Percentiles rank a stretch among this genome's conserved stretches.
Conservation (phyloP, 1,140 invertebrate genomes). For the Ephestia elutella region DNA sequence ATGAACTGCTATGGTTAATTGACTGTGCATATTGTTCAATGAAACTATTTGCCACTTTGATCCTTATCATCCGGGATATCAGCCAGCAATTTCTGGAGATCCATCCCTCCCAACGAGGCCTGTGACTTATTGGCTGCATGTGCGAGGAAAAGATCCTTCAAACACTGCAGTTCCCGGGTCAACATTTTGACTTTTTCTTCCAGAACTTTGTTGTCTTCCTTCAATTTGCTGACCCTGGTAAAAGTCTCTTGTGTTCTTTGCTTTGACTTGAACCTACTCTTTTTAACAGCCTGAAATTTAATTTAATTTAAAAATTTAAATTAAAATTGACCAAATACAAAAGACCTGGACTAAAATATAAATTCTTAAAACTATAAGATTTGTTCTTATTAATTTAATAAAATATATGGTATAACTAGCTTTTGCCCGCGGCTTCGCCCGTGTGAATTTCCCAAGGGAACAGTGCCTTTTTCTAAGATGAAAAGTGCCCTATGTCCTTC, state of each 20-base stretch:
- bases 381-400: too few relatives aligned
- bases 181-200: slow-evolving; percentile 9
- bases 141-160: slow-evolving; percentile 7
- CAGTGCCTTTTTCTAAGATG: too few relatives aligned
- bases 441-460: too few relatives aligned
- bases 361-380: too few relatives aligned
- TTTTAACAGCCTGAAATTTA: slow-evolving; percentile 6
- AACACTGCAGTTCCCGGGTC: background rate
- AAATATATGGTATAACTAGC: too few relatives aligned
- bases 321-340: background rate
- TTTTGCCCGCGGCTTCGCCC: too few relatives aligned
- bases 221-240: background rate
- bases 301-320: too few relatives aligned
- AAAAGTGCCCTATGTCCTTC: too few relatives aligned
- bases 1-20: too few relatives aligned
- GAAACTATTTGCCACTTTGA: background rate
- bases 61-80: background rate
- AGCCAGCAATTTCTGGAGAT: background rate
- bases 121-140: slow-evolving; percentile 2
- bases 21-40: background rate
- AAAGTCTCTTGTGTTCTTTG: slow-evolving; percentile 6
- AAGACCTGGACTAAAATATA: too few relatives aligned
- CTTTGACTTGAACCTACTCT: slow-evolving; percentile 5
- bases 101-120: background rate
- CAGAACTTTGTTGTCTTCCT: slow-evolving; percentile 5